These are phyloP conservation scores for Glossosoma conforme DNA, from an alignment of 1,140 invertebrate genomes.

Conservation along the genomic window DNA sequence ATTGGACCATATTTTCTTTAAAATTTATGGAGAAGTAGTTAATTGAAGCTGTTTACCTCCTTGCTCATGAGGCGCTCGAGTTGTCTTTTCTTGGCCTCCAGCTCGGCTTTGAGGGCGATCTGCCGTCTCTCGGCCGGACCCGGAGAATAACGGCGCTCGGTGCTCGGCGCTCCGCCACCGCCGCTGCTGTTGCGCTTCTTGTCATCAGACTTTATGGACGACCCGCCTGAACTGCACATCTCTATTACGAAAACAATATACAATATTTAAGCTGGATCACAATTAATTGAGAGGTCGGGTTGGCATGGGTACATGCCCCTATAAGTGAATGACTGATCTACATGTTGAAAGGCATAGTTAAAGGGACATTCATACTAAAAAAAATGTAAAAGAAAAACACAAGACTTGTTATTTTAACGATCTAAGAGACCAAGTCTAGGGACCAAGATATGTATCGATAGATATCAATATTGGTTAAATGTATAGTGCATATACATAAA, in stretches of 20 bases:
- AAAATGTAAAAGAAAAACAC: no score
- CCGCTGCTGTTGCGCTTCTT: constrained; percentile 45
- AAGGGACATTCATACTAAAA: no score
- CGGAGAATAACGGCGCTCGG: constrained; percentile 10
- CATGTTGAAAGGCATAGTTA: no score
- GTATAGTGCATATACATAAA: no score
- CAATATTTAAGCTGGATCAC: no score
- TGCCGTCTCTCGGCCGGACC: constrained; percentile 42
- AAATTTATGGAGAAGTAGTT: neutral
- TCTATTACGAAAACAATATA: constrained; percentile 14
- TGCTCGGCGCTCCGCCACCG: constrained; percentile 26
- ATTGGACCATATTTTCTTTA: neutral
- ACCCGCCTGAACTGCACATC: constrained; percentile 20
- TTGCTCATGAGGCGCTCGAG: constrained; percentile 44
- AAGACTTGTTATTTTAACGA: no score
- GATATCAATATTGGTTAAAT: no score
- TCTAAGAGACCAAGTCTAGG: no score
- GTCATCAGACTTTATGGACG: constrained; percentile 27
- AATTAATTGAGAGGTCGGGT: no score
- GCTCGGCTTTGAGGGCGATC: constrained; percentile 41
- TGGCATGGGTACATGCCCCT: no score
- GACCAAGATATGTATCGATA: no score
- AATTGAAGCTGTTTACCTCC: constrained; percentile 33
- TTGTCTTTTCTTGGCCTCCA: constrained; percentile 45
- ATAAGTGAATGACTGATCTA: no score